Evolutionary conservation across 2,113 vertebrate genomes (phyloP), one percentile per base, ranked within the genome.

Genomic region (Psittacula cyanocephala): DNA sequence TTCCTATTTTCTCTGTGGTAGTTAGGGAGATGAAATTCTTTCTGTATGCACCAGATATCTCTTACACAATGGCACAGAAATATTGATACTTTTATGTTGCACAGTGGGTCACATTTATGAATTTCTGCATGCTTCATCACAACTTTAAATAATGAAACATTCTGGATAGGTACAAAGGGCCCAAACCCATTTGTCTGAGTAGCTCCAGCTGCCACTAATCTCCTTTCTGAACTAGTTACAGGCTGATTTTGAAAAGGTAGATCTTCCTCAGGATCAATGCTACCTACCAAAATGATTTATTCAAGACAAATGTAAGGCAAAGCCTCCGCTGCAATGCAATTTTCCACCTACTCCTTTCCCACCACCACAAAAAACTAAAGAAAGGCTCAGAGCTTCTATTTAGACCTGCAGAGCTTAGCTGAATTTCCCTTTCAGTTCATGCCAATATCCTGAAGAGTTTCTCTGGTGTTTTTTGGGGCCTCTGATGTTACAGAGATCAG

Each of bases 1-100:
- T 91, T 91, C 57, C 57, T 43, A 75, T 93, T 96, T 95, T 92
- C 86, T 91, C 77, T 62, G 65, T 35, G 49, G 88, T 93, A 69
- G 80, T 72, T 92, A 76, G 84, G 60, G 44, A 93, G 69, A 95
- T 27, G 14, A 88, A 86, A 89, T 46, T 88, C 64, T 86, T 88
- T 91, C 91, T 81, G 50, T 67, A 79, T 76, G 70, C 70, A 82
- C 37, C 53, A 81, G 74, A 64, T 87, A 92, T 67, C 49, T 39
- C 57, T 93, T 52, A 81, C 65, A 89, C 79, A 95, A 96, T 59
- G 49, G 52, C 57, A 94, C 52, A 87, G 81, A 92, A 90, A 84
- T 86, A 88, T 65, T 59, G 83, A 93, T 86, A 87, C 86, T 92
- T 96, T 92, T 80, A 41, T 86, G 65, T 89, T 91, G 49, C 91